Evolutionary conservation across 2,113 vertebrate genomes (phyloP).

Genomic region (Apus apus): DNA sequence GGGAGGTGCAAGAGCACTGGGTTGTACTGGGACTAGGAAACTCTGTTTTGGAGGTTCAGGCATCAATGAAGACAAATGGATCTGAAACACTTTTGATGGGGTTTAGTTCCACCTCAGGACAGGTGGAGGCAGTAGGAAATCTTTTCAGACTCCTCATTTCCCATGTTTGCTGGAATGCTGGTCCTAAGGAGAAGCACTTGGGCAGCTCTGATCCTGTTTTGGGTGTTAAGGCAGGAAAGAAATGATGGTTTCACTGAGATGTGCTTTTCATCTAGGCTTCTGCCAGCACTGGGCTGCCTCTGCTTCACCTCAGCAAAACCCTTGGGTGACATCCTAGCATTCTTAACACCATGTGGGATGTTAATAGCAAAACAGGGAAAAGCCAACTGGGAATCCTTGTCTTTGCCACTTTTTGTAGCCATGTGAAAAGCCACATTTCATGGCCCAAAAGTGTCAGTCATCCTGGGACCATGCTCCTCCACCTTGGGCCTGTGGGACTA

Average conservation of each 20-base stretch:
- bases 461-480: neutral
- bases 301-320: neutral
- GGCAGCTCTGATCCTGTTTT: neutral
- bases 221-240: neutral
- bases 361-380: neutral
- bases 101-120: conserved; percentile 20
- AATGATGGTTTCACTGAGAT: neutral
- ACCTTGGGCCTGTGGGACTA: neutral
- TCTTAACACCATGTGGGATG: neutral
- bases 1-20: neutral
- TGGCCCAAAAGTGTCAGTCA: neutral
- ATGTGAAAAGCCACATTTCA: neutral
- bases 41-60: neutral
- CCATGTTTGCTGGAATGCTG: neutral
- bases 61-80: neutral
- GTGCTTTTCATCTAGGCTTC: neutral
- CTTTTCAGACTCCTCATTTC: neutral
- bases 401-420: neutral
- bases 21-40: neutral
- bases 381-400: neutral
- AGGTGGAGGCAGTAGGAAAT: conserved; percentile 35
- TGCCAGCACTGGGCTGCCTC: neutral
- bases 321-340: rapidly evolving
- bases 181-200: neutral
- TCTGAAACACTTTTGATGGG: neutral